phyloP scores from a whole-genome alignment of 2,888 invertebrate species.

The Pycnomerus fuliginosus region DNA sequence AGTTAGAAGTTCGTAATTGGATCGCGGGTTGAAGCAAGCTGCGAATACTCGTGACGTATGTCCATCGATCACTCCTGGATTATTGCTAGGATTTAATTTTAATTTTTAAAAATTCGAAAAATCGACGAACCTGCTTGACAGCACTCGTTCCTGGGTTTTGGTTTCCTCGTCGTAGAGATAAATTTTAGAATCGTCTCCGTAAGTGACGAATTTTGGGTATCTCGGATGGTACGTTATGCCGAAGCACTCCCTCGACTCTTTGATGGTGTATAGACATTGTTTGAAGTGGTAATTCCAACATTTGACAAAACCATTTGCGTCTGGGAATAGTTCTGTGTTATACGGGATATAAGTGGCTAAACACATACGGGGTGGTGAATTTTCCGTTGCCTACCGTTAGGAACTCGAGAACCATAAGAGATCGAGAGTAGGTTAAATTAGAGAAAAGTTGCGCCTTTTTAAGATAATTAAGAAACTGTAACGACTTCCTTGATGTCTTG shows the following conservation, averaged over 20 bases:
- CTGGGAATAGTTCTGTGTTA: no score
- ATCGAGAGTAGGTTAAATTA: no score
- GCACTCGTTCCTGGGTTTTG: slow-evolving; percentile 62
- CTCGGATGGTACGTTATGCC: slow-evolving; percentile 64
- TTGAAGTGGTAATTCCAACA: slow-evolving; percentile 68
- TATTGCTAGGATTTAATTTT: slow-evolving; percentile 49
- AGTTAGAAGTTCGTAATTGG: slow-evolving; percentile 65
- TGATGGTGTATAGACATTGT: slow-evolving; percentile 64
- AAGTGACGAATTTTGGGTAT: slow-evolving; percentile 59
- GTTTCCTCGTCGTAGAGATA: slow-evolving; percentile 70
- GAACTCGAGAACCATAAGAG: no score
- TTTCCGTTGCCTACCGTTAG: no score
- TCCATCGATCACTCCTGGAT: slow-evolving; percentile 55
- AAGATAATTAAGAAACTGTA: no score
- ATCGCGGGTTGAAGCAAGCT: slow-evolving; percentile 65
- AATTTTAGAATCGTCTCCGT: slow-evolving; percentile 64
- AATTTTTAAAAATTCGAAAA: neutral
- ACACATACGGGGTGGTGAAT: no score
- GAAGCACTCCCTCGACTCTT: slow-evolving; percentile 65
- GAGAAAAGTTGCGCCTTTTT: no score
- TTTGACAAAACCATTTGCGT: slow-evolving; percentile 67
- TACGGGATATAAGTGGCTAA: no score
- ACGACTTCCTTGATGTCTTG: no score
- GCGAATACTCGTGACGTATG: slow-evolving; percentile 66
- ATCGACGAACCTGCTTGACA: slow-evolving; percentile 57